phyloP scores from a whole-genome alignment of 2,888 invertebrate species.

The Xestia c-nigrum region DNA sequence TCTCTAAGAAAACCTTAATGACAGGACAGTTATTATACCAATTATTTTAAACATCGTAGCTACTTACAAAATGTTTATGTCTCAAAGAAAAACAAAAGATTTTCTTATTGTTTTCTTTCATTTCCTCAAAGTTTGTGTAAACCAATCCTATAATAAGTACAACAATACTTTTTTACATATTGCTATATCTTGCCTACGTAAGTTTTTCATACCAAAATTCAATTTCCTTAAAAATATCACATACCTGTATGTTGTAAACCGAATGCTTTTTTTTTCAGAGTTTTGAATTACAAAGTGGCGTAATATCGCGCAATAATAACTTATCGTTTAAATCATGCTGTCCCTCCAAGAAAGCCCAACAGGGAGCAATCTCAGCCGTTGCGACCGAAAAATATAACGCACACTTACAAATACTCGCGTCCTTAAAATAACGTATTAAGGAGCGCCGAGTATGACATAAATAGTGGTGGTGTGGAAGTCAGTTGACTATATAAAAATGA shows the following conservation, averaged over 20 bases:
- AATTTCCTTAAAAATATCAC: not conserved
- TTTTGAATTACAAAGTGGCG: slow-evolving; percentile 48
- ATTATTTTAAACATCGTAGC: slow-evolving; percentile 20
- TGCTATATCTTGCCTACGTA: not conserved
- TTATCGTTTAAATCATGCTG: slow-evolving; percentile 78
- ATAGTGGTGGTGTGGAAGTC: slow-evolving; percentile 89
- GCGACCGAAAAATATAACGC: slow-evolving; percentile 81
- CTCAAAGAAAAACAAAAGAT: not conserved
- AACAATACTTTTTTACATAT: too few species aligned
- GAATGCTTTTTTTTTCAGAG: slow-evolving; percentile 17
- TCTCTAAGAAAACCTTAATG: slow-evolving; percentile 10
- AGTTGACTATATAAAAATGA: slow-evolving; percentile 90
- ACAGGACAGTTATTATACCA: slow-evolving; percentile 9
- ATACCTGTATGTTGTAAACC: not conserved
- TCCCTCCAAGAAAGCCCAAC: slow-evolving; percentile 72
- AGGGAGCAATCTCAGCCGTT: slow-evolving; percentile 79
- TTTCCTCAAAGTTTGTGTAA: not conserved
- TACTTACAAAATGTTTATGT: not conserved
- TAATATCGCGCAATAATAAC: slow-evolving; percentile 70
- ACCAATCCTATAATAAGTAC: not conserved
- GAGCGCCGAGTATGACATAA: slow-evolving; percentile 89
- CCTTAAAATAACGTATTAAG: slow-evolving; percentile 88
- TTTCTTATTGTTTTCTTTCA: not conserved
- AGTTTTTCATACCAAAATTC: not conserved
- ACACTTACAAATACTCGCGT: slow-evolving; percentile 85